phyloP scores from a whole-genome alignment of 1,140 invertebrate genomes.

The Drosophila littoralis region DNA sequence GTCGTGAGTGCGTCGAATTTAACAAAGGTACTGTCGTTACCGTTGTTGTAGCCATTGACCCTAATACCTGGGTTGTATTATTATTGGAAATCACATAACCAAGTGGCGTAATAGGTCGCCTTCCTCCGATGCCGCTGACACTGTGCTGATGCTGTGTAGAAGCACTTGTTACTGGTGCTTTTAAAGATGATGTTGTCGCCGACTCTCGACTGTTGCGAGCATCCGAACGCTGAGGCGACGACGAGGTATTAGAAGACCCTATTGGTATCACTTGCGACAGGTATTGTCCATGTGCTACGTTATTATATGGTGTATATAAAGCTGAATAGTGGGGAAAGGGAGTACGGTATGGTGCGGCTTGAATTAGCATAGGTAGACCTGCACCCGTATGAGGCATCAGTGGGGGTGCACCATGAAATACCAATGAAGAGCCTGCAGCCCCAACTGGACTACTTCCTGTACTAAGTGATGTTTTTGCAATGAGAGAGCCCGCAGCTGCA shows the following conservation, averaged over 20 bases:
- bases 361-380: constrained; percentile 86
- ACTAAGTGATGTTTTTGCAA: constrained; percentile 43
- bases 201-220: constrained; percentile 86
- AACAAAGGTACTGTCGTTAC: constrained; percentile 37
- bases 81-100: constrained; percentile 46
- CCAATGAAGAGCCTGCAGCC: constrained; percentile 42
- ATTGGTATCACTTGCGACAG: constrained; percentile 86
- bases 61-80: constrained; percentile 37
- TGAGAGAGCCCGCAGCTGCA: constrained; percentile 6
- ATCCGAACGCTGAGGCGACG: constrained; percentile 86
- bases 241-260: constrained; percentile 87
- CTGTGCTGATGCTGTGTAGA: constrained; percentile 31
- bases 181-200: constrained; percentile 79
- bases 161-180: constrained; percentile 83
- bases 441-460: constrained; percentile 48
- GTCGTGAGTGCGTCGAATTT: constrained; percentile 53
- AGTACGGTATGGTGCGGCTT: constrained; percentile 87
- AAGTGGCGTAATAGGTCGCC: constrained; percentile 70
- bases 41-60: constrained; percentile 34
- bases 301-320: constrained; percentile 90
- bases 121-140: constrained; percentile 36
- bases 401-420: constrained; percentile 63
- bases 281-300: constrained; percentile 88
- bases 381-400: constrained; percentile 80
- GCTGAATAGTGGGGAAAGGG: constrained; percentile 87